Percentiles rank a stretch among this genome's conserved stretches.
These are phyloP conservation scores for Aurelia aurita complex sp. Pacific DNA, from an alignment of 30 jellyfish, hydroid and myxozoan species.

Conservation along the genomic window DNA sequence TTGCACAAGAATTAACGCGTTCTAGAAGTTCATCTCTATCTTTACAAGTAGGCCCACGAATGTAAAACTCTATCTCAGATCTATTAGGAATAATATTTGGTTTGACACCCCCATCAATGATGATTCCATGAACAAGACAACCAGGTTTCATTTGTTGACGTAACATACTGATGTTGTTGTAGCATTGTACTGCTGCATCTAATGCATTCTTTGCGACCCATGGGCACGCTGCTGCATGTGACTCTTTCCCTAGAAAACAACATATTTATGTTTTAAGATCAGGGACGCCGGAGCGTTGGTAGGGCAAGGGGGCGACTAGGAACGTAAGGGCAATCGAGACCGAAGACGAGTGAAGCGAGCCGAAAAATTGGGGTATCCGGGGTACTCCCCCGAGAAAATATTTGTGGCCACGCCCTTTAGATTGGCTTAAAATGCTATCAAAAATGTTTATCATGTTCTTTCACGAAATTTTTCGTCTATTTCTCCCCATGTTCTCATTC, in stretches of 20 bases:
- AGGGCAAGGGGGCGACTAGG: too few species aligned
- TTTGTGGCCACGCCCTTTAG: too few species aligned
- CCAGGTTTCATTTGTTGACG: constrained; percentile 91
- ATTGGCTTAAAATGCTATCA: too few species aligned
- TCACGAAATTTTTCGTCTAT: too few species aligned
- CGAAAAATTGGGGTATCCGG: too few species aligned
- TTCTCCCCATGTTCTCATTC: too few species aligned
- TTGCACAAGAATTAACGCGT: constrained; percentile 61
- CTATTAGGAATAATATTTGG: constrained; percentile 93
- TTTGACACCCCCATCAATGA: constrained; percentile 84
- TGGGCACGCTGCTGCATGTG: constrained; percentile 96
- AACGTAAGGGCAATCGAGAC: too few species aligned
- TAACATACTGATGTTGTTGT: constrained; percentile 81
- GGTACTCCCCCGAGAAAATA: too few species aligned
- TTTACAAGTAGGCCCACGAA: constrained; percentile 59
- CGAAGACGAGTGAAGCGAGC: too few species aligned
- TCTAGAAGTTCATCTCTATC: constrained; percentile 36
- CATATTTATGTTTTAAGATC: too few species aligned
- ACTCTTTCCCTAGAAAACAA: constrained; percentile 65
- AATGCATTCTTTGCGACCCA: constrained; percentile 95
- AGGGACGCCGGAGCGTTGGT: too few species aligned
- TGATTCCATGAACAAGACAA: constrained; percentile 75
- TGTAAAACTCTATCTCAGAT: constrained; percentile 50
- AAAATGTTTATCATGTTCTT: too few species aligned
- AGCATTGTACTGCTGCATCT: constrained; percentile 96